phyloP scores from a whole-genome alignment of 2,888 invertebrate genomes.

The Sminthurinus aureus region DNA sequence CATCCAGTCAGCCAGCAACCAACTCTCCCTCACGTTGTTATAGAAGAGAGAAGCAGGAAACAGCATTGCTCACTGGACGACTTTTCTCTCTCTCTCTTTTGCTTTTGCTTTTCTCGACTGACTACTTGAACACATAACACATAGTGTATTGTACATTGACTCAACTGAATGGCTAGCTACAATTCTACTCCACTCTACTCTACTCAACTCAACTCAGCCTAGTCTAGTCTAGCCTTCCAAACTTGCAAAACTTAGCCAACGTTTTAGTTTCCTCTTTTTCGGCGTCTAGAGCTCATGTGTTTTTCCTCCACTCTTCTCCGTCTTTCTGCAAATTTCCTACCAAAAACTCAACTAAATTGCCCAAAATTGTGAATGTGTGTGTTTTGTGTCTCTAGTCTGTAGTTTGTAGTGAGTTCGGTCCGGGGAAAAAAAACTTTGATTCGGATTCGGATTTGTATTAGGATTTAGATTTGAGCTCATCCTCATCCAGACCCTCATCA shows the following conservation, averaged over 20 bases:
- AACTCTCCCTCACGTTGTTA: conserved; percentile 22
- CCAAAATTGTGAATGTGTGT: conserved; percentile 38
- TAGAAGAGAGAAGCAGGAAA: conserved; percentile 25
- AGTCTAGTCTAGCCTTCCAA: conserved; percentile 29
- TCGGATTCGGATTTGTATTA: no score
- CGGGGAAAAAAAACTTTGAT: neutral
- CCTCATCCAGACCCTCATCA: neutral
- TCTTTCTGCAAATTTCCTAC: conserved; percentile 34
- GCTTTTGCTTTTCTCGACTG: no score
- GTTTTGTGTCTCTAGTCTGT: conserved; percentile 33
- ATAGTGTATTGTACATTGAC: neutral
- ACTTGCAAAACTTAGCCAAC: conserved; percentile 45
- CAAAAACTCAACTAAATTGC: conserved; percentile 33
- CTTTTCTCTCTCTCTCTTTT: conserved; percentile 24
- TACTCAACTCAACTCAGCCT: conserved; percentile 37
- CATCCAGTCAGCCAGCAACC: conserved; percentile 21
- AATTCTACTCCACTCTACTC: conserved; percentile 41
- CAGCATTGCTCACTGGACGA: conserved; percentile 10
- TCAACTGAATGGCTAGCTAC: neutral
- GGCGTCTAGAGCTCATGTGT: conserved; percentile 49
- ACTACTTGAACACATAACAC: conserved; percentile 21
- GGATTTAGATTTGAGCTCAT: neutral
- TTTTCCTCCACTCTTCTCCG: conserved; percentile 45
- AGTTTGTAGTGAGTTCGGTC: neutral
- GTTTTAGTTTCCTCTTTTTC: conserved; percentile 53